These are phyloP conservation scores for Pseudochromis fuscus DNA, from an alignment of 2,797 vertebrate species.

Conservation along the genomic window DNA sequence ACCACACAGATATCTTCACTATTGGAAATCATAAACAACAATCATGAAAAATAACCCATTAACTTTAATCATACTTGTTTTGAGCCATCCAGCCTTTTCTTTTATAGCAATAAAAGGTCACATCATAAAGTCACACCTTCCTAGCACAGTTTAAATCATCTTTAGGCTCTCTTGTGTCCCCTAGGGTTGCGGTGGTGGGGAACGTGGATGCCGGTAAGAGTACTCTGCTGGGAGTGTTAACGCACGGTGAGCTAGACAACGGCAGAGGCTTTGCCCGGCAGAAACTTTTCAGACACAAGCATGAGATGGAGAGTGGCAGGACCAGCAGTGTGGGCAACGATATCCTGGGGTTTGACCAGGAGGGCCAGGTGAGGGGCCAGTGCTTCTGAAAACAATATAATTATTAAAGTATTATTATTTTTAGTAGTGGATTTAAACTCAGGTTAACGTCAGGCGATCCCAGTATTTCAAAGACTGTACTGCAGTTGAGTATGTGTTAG, in stretches of 20 bases:
- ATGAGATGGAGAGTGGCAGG: constrained; percentile 97
- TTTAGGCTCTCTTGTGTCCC: background rate
- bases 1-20: too few species aligned
- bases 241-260: constrained; percentile 97
- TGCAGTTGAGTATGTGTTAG: too few species aligned
- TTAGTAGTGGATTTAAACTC: too few species aligned
- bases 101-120: too few species aligned
- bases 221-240: constrained; percentile 95
- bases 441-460: too few species aligned
- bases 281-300: constrained; percentile 99
- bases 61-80: background rate
- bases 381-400: background rate
- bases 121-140: background rate
- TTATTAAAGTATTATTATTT: background rate
- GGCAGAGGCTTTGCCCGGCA: constrained; percentile 97
- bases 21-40: too few species aligned
- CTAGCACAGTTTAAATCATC: background rate
- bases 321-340: constrained; percentile 99
- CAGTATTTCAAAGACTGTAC: too few species aligned
- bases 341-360: constrained; percentile 97
- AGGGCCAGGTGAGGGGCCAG: constrained; percentile 85
- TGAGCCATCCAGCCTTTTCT: background rate
- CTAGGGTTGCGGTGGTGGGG: constrained; percentile 96
- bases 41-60: too few species aligned
- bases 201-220: constrained; percentile 99